Evolutionary conservation across 2,888 invertebrate genomes (phyloP), one percentile per base, ranked within the genome.

Genomic region (Chrysodeixis includens): DNA sequence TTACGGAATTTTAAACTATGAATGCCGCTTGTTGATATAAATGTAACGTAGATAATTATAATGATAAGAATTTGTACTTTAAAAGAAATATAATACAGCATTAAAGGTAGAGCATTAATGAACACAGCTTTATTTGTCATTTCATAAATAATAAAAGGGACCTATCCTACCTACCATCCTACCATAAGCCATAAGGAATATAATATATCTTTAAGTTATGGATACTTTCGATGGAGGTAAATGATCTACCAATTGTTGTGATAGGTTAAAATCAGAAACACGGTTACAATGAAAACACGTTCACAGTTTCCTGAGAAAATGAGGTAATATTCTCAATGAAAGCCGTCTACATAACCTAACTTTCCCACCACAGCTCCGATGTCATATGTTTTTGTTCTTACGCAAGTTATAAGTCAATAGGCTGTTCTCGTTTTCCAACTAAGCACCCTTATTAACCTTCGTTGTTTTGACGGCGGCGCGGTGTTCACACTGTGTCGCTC

Each of bases 391-490:
- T 75, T 78, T 62, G 20, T 56, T 58, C 52, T 78, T 77, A 78
- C 54, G 49, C 69, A 77, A 76, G 57, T 77, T 63, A 40, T 74
- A 73, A 78, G 75, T 78, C 69, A 75, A 78, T 74, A 69, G 69
- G 65, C 55, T 55, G 46, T 54, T 22, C 44, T 52, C 20, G 49
- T 66, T 72, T 70, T 69, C 57, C 46, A 56, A 56, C 52, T 46
- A 59, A 18, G 18, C 7, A 12, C 46, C 18, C 1, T 30, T 18
- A 18, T 14, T 53, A 68, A 67, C 62, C 64, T 64, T 62, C 22
- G 61, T 61, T 46, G 52, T 54, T 65, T 30, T 60, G 52, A 53
- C 49, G 54, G 12, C 16, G 14, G 16, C n/a, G 9, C 30, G 12
- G 8, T 46, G 22, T 62, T 62, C 26, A 56, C 65, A 73, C 61